Percentiles rank a stretch among this genome's conserved stretches.
Evolutionary conservation across 2,797 vertebrate species (phyloP).

Genomic region (Hemibagrus guttatus): DNA sequence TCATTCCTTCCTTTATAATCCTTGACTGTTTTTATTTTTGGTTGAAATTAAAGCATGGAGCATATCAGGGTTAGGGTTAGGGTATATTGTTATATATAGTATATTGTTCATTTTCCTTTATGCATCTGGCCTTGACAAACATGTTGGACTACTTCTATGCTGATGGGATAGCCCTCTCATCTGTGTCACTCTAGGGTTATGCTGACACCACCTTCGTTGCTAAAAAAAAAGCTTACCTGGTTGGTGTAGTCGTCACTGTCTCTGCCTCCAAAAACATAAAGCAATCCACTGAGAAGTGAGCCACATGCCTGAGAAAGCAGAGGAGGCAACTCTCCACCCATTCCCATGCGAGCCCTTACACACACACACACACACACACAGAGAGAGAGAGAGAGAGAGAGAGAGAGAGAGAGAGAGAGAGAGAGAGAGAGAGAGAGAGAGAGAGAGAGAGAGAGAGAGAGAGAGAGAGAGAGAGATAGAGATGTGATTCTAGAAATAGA

Average conservation of each 20-base stretch:
- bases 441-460: background rate
- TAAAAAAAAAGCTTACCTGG: slow-evolving; percentile 70
- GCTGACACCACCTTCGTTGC: background rate
- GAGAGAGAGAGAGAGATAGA: too few relatives aligned
- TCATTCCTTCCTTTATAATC: background rate
- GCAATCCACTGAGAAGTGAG: slow-evolving; percentile 75
- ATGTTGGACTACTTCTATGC: slow-evolving; percentile 20
- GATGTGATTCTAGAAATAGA: background rate
- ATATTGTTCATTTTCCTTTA: slow-evolving; percentile 31
- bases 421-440: background rate
- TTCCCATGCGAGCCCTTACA: slow-evolving; percentile 80
- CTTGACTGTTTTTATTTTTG: background rate
- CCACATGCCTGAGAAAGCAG: slow-evolving; percentile 85
- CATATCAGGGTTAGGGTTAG: too few relatives aligned
- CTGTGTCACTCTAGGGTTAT: background rate
- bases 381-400: background rate
- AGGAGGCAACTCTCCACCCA: slow-evolving; percentile 84
- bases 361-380: background rate
- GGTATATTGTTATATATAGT: too few relatives aligned
- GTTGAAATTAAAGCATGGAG: background rate
- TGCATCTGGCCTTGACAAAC: slow-evolving; percentile 42
- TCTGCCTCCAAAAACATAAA: slow-evolving; percentile 92
- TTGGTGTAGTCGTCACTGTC: slow-evolving; percentile 84
- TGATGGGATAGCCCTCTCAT: background rate
- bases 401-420: background rate